Base-by-base conservation (phyloP, 2,888 invertebrate species). In the Saturnia pavonia region DNA sequence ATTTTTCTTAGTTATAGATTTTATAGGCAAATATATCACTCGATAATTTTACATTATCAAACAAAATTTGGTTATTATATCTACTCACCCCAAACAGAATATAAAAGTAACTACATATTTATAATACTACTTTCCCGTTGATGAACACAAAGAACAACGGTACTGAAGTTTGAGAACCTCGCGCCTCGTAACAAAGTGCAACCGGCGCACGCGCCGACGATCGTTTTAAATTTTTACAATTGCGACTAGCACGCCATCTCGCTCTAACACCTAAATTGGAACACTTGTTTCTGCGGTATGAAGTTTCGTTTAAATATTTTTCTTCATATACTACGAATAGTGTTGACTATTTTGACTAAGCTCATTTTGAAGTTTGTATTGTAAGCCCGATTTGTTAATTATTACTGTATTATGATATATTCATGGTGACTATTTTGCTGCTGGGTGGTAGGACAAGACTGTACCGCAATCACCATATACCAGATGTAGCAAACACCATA, bases 201-300 rank as follows among this genome's bases (percentile, higher is more conserved):
- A 74, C 72, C 74, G 71, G 84, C 86, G 88, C 89, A 85, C 89
- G 89, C 87, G 87, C 86, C 77, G 73, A 65, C 65, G 40, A 34
- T 65, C 57, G 40, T 65, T 40, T 65, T n/a, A 34, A 60, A 60
- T 27, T 60, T 60, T 60, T 60, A 65, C 65, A 65, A 65, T 40
- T 65, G 65, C 65, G n/a, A 65, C 40, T 65, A 40, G 25, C 25
- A 27, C 27, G 25, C 65, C 40, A 19, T 65, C 65, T 40, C 65
- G 19, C 40, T 65, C 65, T 65, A 40, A 65, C 65, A n/a, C 57
- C 8, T 65, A 40, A 65, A 65, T 65, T 65, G 22, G 65, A 40
- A 65, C 65, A 40, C 40, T 65, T 40, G 40, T 65, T 65, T 65
- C 40, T 40, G 40, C 40, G 27, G 14, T 27, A 65, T 65, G 40